Percentiles rank a stretch among this genome's conserved stretches.
phyloP scores from a whole-genome alignment of 2,888 invertebrate species.

The Monoplex corrugatus region DNA sequence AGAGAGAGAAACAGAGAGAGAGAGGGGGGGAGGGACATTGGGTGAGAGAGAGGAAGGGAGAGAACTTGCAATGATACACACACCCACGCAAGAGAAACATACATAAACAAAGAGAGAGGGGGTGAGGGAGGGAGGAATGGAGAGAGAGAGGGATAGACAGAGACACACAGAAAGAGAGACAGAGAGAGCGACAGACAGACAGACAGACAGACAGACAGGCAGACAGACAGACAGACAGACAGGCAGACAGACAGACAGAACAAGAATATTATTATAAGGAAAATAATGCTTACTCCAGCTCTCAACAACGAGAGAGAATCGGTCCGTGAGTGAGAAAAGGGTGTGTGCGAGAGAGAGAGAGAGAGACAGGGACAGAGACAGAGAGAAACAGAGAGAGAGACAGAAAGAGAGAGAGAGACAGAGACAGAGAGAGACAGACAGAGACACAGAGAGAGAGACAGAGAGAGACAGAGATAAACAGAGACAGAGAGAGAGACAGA shows the following conservation, averaged over 20 bases:
- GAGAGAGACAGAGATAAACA: neutral
- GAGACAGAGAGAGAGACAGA: neutral
- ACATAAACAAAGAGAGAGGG: neutral
- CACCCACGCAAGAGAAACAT: too few species aligned
- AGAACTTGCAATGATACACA: too few species aligned
- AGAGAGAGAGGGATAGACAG: neutral
- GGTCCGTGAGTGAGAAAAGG: too few species aligned
- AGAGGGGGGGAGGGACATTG: too few species aligned
- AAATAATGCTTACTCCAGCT: too few species aligned
- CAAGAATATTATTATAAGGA: too few species aligned
- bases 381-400: conserved; percentile 8
- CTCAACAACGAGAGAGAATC: too few species aligned
- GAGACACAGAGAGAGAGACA: neutral
- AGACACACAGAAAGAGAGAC: conserved; percentile 16
- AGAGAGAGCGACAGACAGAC: conserved; percentile 24
- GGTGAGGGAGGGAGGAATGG: neutral
- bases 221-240: neutral
- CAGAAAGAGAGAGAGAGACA: too few species aligned
- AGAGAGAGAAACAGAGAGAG: too few species aligned
- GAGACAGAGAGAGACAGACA: too few species aligned
- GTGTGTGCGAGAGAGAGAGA: too few species aligned
- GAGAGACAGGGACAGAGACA: conserved; percentile 20
- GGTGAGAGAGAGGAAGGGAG: too few species aligned
- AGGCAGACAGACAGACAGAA: neutral
- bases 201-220: neutral